Evolutionary conservation across 2,113 vertebrate species (phyloP), one percentile per base, ranked within the genome.

Genomic region (Hippocampus barbouri): DNA sequence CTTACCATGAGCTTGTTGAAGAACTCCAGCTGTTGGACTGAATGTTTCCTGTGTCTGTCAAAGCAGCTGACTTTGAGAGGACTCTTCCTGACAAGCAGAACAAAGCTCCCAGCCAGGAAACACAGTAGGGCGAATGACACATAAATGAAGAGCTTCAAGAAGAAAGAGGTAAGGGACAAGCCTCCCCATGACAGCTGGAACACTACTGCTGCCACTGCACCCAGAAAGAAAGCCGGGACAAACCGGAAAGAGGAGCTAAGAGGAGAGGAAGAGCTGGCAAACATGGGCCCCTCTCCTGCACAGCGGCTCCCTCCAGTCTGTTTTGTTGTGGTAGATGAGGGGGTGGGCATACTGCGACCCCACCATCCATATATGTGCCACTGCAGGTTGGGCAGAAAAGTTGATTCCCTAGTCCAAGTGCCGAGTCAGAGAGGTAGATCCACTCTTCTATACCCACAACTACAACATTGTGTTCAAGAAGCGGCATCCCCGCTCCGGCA

Each of bases 81-180:
- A 69, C 91, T 92, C 77, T 91, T 92, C 66, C 86, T 85, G 64
- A 89, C 86, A 2, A 94, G 86, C 66, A 92, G 78, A 10, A 86
- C 89, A 47, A 92, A 81, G 70, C 88, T 89, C 25, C 93, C 93
- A 12, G 92, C 82, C 76, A 93, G 76, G 64, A 93, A 90, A 73
- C 93, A 93, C 59, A 93, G 70, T 38, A 94, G 74, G 21, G 90
- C 91, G 79, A 94, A 93, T 1, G 91, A 92, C 40, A 91, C 81
- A 62, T 93, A 94, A 76, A 93, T 78, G 78, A 93, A 92, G 10
- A 93, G 86, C 86, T 91, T 92, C 43, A 93, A 75, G 79, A 93
- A 88, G 77, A 94, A 88, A 41, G 92, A 92, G 69, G 92, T 91
- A 68, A 93, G 83, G 25, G 82, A 89, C 74, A 92, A 79, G 66